Base-by-base conservation (phyloP, 2,888 invertebrate genomes). In the Oscheius sp. region DNA sequence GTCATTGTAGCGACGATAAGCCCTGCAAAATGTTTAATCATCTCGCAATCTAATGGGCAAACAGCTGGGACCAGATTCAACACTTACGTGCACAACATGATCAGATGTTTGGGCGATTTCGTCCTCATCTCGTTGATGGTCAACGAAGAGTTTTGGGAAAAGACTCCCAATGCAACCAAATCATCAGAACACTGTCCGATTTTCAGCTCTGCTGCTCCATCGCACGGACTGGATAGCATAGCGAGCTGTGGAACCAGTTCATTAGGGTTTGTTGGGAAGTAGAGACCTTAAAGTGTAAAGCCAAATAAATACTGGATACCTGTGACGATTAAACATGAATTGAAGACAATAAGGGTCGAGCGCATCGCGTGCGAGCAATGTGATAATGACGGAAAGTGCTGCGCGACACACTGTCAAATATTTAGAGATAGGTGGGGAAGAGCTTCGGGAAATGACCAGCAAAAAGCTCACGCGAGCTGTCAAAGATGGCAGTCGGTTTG, bases 51-150 rank as follows among this genome's bases (percentile, higher is more conserved):
- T 37, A 33, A 4, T 53, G 29, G 35, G 53, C 60, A 62, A 70
- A 62, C n/a, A 33, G 33, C 5, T 10, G 35, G 42, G 33, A 71
- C 55, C 11, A 73, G 76, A 73, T 48, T 71, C 13, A 13, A 9
- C 42, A 42, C 75, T 59, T 50, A 85, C 85, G 66, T 66, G 80
- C 85, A 85, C 74, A 84, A 79, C 59, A 81, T 78, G 2, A 75
- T 70, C 53, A 85, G 80, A 73, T 81, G 79, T 32, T 78, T 48
- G 42, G 78, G 78, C 1, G 79, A 79, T 42, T 78, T 81, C n/a
- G 76, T 77, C 76, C 79, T 79, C 63, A 85, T 77, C 42, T 79
- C 79, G 21, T 74, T 70, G 11, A 82, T 42, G 1, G 80, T 76
- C 3, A 79, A 59, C 48, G 77, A 76, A 3, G 73, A 74, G 37